Conservation (phyloP, 30 jellyfish, hydroid and myxozoan species). For the Turritopsis dohrnii region DNA sequence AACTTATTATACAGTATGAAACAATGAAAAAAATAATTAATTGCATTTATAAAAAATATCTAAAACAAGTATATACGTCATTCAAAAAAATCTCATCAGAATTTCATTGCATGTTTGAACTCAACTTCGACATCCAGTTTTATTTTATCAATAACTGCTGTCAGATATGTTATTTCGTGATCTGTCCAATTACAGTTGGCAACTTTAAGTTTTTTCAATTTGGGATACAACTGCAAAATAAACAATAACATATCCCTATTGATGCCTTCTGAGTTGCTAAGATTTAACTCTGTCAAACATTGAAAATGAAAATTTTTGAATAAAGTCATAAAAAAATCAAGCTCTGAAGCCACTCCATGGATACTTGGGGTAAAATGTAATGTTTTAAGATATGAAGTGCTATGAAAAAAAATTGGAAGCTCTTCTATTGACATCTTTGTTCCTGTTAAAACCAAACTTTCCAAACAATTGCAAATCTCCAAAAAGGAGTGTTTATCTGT, state of each 20-base stretch:
- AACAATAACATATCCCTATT: neutral
- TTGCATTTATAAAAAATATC: neutral
- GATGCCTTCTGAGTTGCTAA: neutral
- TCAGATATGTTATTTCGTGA: neutral
- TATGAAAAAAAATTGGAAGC: neutral
- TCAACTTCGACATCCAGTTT: neutral
- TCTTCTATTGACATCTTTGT: slow-evolving; percentile 1
- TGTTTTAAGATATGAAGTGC: neutral
- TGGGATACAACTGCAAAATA: neutral
- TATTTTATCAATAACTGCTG: neutral
- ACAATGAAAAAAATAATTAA: too few species aligned
- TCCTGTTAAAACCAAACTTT: neutral
- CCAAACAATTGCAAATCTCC: neutral
- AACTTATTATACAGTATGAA: too few species aligned
- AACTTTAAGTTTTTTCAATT: neutral
- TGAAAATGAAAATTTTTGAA: slow-evolving; percentile 1
- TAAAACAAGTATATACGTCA: neutral
- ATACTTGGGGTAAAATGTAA: neutral
- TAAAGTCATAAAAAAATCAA: neutral
- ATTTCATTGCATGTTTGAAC: neutral
- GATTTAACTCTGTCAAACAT: slow-evolving; percentile 2
- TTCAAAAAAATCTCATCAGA: neutral
- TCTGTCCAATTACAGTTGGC: neutral
- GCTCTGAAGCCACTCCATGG: neutral
- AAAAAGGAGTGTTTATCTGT: neutral